Base-by-base conservation (phyloP, 2,888 invertebrate genomes). In the Myathropa florea region DNA sequence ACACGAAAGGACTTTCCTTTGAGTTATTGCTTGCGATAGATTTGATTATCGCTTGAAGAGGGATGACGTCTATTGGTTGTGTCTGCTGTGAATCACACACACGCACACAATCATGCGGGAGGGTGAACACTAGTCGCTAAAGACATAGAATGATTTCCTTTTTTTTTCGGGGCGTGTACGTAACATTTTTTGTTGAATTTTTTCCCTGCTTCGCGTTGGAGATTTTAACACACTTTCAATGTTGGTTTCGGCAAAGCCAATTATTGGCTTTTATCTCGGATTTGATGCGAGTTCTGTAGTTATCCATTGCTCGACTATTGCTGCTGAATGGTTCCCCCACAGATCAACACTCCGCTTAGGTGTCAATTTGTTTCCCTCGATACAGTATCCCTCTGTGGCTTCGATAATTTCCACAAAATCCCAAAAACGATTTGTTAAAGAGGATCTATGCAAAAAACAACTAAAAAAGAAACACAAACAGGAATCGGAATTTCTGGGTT, bases 11-110 rank as follows among this genome's bases (percentile, higher is more conserved):
- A 71, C 60, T 86, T 46, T 61, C 4, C 68, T 64, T 71, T 86
- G 83, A 86, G 79, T 83, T 86, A 86, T 86, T 86, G 86, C 70
- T 78, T 71, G 71, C 64, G 85, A 86, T 75, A 67, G 78, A 86
- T 86, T 86, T 79, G 82, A 86, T 86, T 83, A 86, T 75, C 78
- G 53, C 75, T 83, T 83, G 71, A 86, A 57, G 77, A 85, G 64
- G 85, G 82, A 77, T 82, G 77, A 81, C 85, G 60, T 68, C 36
- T 85, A 73, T 73, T 68, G 68, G 68, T 63, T 68, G 36, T 63
- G 71, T 21, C 46, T 36, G 36, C 33, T 61, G 30, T 23, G 33
- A 55, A 57, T 57, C 23, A 2, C 23, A 55, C 55, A 23, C 39
- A 39, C 3, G 2, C 14, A 2, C 14, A 18, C 6, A n/a, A n/a